phyloP scores from a whole-genome alignment of 1,140 invertebrate species.

The Drosophila chauvacae region DNA sequence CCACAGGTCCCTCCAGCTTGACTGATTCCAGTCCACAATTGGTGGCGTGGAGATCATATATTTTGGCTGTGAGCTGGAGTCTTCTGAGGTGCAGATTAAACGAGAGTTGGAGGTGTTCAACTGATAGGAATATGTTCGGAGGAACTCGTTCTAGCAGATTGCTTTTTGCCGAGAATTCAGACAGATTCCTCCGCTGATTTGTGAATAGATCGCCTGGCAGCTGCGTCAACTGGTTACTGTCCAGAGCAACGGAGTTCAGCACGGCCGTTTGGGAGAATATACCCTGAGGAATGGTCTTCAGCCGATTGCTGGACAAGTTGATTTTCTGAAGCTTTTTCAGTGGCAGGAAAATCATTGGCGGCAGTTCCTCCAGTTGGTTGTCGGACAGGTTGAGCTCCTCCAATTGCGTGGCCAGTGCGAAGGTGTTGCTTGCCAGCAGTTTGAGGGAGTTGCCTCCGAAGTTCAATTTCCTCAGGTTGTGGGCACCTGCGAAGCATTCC shows the following conservation, averaged over 20 bases:
- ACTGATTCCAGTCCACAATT: conserved; percentile 38
- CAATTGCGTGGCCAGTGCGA: conserved; percentile 46
- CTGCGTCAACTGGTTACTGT: conserved; percentile 40
- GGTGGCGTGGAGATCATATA: conserved; percentile 38
- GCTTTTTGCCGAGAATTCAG: conserved; percentile 38
- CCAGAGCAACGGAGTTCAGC: conserved; percentile 46
- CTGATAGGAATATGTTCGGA: conserved; percentile 8
- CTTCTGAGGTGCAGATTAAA: conserved; percentile 38
- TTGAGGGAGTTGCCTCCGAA: conserved; percentile 47
- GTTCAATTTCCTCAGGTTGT: conserved; percentile 38
- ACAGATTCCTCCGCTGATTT: conserved; percentile 24
- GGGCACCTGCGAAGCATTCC: conserved; percentile 46
- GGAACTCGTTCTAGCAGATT: conserved; percentile 49
- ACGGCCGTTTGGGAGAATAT: conserved; percentile 24
- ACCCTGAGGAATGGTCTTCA: conserved; percentile 18
- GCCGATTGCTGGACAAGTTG: conserved; percentile 40
- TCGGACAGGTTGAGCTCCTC: conserved; percentile 56
- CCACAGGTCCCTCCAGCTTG: conserved; percentile 11
- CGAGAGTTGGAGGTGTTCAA: conserved; percentile 44
- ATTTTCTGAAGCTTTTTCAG: conserved; percentile 34
- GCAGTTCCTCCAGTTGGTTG: conserved; percentile 48
- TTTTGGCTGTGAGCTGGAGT: conserved; percentile 23
- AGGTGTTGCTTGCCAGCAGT: conserved; percentile 17
- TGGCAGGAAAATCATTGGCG: conserved; percentile 24
- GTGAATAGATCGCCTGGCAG: conserved; percentile 35